phyloP scores from a whole-genome alignment of 2,797 vertebrate genomes.

The Crax fasciolata region DNA sequence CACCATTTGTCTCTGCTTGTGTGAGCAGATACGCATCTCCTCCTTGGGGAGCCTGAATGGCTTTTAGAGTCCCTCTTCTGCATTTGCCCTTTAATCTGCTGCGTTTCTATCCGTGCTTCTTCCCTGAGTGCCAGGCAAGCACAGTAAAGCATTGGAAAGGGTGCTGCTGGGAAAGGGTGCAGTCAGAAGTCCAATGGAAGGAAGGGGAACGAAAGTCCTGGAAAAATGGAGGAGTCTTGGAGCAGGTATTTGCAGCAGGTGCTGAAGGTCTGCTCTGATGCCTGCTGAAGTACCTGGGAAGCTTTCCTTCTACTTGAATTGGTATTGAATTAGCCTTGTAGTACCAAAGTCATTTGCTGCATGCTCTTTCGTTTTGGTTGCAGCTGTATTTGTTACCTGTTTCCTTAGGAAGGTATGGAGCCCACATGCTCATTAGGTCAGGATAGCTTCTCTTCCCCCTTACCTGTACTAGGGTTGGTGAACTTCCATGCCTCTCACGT shows the following conservation, averaged over 20 bases:
- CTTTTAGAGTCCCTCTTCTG: background rate
- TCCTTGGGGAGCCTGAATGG: background rate
- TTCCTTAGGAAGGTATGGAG: too few relatives aligned
- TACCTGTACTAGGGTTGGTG: fast-evolving
- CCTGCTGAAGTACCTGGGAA: fast-evolving
- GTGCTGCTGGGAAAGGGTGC: background rate
- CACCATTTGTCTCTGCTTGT: background rate
- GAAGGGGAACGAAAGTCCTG: background rate
- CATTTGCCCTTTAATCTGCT: constrained; percentile 29
- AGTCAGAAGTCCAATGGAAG: background rate
- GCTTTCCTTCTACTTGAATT: background rate
- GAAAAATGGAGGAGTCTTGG: background rate
- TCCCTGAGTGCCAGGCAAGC: background rate
- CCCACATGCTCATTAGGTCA: fast-evolving
- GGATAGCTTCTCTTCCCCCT: background rate
- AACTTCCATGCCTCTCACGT: fast-evolving
- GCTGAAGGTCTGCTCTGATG: fast-evolving
- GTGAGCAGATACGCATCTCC: background rate
- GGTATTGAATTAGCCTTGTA: background rate
- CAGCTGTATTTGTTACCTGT: background rate
- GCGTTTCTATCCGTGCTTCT: background rate
- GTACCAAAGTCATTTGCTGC: background rate
- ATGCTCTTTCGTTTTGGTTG: background rate
- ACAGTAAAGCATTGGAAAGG: background rate
- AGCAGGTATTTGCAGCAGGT: background rate